A percentile compares a stretch with the other conserved stretches of the same genome.
phyloP scores from a whole-genome alignment of 2,888 invertebrate genomes.

The Sussaba pulchella region DNA sequence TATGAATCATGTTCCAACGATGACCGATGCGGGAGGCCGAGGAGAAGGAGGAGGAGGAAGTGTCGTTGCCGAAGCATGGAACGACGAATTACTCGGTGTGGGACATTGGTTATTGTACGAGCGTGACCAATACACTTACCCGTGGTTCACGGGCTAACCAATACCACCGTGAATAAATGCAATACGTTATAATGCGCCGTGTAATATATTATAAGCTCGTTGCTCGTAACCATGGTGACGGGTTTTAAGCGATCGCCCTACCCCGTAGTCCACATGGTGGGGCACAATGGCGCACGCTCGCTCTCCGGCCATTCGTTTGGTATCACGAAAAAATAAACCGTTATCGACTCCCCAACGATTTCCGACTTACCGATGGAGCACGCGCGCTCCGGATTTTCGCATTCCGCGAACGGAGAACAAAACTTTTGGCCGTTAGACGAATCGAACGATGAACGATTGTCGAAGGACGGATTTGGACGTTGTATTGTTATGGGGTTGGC shows the following conservation, averaged over 20 bases:
- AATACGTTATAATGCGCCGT: neutral
- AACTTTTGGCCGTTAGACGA: too few species aligned
- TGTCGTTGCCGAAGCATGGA: neutral
- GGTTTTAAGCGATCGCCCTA: constrained; percentile 9
- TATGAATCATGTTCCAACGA: constrained; percentile 54
- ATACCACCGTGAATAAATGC: neutral
- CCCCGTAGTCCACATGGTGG: neutral
- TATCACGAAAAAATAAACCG: constrained; percentile 16
- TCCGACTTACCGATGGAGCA: neutral
- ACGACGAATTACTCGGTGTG: constrained; percentile 1
- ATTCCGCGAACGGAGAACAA: too few species aligned
- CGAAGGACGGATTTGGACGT: too few species aligned
- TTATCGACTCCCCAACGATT: constrained; percentile 2
- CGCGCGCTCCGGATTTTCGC: too few species aligned
- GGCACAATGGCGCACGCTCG: constrained; percentile 38
- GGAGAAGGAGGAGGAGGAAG: neutral
- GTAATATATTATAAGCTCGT: neutral
- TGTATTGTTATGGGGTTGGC: too few species aligned
- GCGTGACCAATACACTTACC: neutral
- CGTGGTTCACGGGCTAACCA: neutral
- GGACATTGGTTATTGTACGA: constrained; percentile 9
- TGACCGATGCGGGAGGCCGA: constrained; percentile 12
- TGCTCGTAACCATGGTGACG: constrained; percentile 39
- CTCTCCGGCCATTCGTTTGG: constrained; percentile 30
- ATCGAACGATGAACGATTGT: too few species aligned